Conservation (phyloP, 2,797 vertebrate genomes). For the Sebastes nivosus region DNA sequence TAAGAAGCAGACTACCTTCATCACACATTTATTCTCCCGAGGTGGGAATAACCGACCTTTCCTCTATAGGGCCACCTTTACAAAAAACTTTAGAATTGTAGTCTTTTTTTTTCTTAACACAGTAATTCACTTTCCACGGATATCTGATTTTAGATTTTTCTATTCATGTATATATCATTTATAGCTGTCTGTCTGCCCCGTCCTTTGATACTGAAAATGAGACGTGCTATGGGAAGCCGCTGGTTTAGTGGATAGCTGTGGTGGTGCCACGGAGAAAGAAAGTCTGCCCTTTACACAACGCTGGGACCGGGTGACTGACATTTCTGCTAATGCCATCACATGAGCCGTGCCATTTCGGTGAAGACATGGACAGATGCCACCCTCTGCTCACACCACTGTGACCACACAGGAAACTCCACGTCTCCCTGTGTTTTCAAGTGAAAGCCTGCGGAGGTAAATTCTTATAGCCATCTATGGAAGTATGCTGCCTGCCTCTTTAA, state of each 20-base stretch:
- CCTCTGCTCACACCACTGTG: slow-evolving; percentile 51
- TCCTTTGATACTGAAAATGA: slow-evolving; percentile 29
- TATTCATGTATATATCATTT: neutral
- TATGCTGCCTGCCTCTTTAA: neutral
- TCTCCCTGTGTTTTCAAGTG: slow-evolving; percentile 47
- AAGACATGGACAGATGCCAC: slow-evolving; percentile 69
- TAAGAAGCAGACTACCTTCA: neutral
- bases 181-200: neutral
- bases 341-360: slow-evolving; percentile 61
- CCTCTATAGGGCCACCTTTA: neutral
- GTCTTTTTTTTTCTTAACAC: neutral
- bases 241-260: slow-evolving; percentile 37
- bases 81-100: neutral
- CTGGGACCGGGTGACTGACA: slow-evolving; percentile 69
- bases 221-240: slow-evolving; percentile 15
- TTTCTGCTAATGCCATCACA: slow-evolving; percentile 75
- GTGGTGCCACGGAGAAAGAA: slow-evolving; percentile 49
- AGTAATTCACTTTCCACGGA: neutral
- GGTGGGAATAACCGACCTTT: neutral
- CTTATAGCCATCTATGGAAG: slow-evolving; percentile 36
- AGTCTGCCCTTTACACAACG: slow-evolving; percentile 67
- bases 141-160: neutral
- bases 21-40: neutral
- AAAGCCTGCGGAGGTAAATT: slow-evolving; percentile 30
- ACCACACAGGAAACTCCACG: slow-evolving; percentile 65